These are phyloP conservation scores for Tetramorium bicarinatum DNA, from an alignment of 2,888 invertebrate species.

Conservation along the genomic window DNA sequence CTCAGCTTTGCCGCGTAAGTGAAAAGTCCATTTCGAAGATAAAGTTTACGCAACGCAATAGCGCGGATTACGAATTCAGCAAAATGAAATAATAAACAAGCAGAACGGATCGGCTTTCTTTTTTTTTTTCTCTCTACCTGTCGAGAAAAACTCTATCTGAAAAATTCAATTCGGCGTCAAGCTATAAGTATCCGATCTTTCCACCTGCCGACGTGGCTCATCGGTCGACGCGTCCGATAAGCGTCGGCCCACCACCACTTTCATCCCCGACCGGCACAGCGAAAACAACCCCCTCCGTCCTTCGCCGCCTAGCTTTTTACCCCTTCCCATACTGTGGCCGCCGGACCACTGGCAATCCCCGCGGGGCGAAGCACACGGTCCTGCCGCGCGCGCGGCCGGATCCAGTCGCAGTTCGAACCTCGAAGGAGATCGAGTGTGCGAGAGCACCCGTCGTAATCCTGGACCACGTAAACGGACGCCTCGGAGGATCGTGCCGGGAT, in stretches of 20 bases:
- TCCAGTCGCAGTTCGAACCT: constrained; percentile 72
- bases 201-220: constrained; percentile 29
- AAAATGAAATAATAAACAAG: constrained; percentile 3
- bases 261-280: constrained; percentile 61
- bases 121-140: too few relatives aligned
- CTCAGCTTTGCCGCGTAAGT: not conserved
- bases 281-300: constrained; percentile 59
- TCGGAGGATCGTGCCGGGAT: constrained; percentile 73
- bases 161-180: not conserved
- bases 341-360: constrained; percentile 48
- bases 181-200: not conserved
- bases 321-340: constrained; percentile 29
- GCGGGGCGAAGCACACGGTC: constrained; percentile 77
- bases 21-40: constrained; percentile 15
- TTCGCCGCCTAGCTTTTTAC: constrained; percentile 40
- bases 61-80: not conserved
- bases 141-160: not conserved
- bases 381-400: constrained; percentile 65
- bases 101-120: not conserved
- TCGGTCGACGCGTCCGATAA: constrained; percentile 38
- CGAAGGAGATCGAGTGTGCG: constrained; percentile 58
- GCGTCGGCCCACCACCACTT: constrained; percentile 43
- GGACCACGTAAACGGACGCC: constrained; percentile 51
- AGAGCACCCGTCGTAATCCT: constrained; percentile 44
- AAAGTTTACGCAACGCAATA: not conserved